These are phyloP conservation scores for Perdix hodgsoniae DNA, from an alignment of 2,797 vertebrate genomes.

Conservation along the genomic window DNA sequence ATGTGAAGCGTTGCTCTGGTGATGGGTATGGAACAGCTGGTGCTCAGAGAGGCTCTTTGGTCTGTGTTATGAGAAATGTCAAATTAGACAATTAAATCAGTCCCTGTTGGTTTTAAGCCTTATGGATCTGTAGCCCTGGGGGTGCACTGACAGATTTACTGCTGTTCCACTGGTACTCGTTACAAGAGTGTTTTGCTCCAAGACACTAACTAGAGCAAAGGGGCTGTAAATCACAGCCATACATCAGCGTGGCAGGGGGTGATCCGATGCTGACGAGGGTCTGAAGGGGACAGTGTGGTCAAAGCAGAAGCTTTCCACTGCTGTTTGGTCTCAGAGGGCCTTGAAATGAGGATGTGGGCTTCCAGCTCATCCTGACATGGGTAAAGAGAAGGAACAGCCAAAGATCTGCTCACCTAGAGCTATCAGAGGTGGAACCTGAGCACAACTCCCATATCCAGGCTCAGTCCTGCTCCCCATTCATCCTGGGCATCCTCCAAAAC, in stretches of 20 bases:
- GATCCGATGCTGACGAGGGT: background rate
- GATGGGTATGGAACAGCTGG: background rate
- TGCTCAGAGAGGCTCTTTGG: background rate
- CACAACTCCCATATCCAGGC: background rate
- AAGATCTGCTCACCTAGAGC: background rate
- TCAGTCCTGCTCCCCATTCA: background rate
- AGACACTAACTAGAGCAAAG: background rate
- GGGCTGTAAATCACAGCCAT: background rate
- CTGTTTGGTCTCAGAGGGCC: background rate
- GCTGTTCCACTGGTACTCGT: background rate
- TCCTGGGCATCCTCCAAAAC: background rate
- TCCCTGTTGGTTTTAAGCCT: slow-evolving; percentile 26
- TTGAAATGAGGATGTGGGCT: background rate
- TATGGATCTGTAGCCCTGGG: background rate
- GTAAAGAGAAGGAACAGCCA: background rate
- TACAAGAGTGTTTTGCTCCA: background rate
- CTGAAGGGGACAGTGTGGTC: background rate
- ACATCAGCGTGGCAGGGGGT: background rate
- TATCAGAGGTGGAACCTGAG: rapidly evolving
- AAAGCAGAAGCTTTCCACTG: background rate
- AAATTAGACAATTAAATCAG: slow-evolving; percentile 29
- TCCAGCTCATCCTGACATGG: background rate
- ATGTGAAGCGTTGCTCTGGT: background rate
- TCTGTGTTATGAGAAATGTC: slow-evolving; percentile 1
- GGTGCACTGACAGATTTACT: slow-evolving; percentile 20